These are phyloP conservation scores for Samia ricini DNA, from an alignment of 1,140 invertebrate species.

Conservation along the genomic window DNA sequence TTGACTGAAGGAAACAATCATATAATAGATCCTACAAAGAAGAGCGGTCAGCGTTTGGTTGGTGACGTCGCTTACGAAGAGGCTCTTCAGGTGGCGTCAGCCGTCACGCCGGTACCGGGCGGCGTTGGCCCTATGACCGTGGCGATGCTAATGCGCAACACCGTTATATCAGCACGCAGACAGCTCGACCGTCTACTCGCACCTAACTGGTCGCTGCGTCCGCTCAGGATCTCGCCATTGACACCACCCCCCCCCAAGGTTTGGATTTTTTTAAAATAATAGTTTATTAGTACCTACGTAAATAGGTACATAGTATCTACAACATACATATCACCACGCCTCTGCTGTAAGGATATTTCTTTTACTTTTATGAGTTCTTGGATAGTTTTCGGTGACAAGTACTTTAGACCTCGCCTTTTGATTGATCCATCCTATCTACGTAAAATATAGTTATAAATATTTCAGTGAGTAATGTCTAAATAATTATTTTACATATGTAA, in stretches of 20 bases:
- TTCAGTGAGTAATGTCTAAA: too few relatives aligned
- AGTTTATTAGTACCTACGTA: too few relatives aligned
- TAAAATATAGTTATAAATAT: too few relatives aligned
- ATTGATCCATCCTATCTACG: too few relatives aligned
- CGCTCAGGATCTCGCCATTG: constrained; percentile 79
- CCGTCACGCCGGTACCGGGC: constrained; percentile 98
- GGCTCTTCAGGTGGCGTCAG: constrained; percentile 88
- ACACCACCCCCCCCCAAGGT: constrained; percentile 86
- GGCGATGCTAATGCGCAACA: constrained; percentile 98
- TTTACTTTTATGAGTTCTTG: too few relatives aligned
- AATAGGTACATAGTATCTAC: too few relatives aligned
- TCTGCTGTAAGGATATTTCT: too few relatives aligned
- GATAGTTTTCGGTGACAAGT: too few relatives aligned
- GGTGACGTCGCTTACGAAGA: constrained; percentile 96
- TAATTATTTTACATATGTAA: too few relatives aligned
- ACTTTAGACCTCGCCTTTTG: too few relatives aligned
- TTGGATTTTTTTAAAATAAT: too few relatives aligned
- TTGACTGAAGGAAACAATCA: not conserved
- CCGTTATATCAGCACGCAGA: constrained; percentile 88
- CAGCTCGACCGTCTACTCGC: constrained; percentile 78
- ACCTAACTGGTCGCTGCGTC: constrained; percentile 81
- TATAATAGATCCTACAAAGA: constrained; percentile 87
- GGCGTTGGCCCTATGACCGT: constrained; percentile 99
- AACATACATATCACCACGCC: too few relatives aligned
- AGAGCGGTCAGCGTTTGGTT: constrained; percentile 90